Base-by-base conservation (phyloP, 2,888 invertebrate genomes). In the Conus canariensis region DNA sequence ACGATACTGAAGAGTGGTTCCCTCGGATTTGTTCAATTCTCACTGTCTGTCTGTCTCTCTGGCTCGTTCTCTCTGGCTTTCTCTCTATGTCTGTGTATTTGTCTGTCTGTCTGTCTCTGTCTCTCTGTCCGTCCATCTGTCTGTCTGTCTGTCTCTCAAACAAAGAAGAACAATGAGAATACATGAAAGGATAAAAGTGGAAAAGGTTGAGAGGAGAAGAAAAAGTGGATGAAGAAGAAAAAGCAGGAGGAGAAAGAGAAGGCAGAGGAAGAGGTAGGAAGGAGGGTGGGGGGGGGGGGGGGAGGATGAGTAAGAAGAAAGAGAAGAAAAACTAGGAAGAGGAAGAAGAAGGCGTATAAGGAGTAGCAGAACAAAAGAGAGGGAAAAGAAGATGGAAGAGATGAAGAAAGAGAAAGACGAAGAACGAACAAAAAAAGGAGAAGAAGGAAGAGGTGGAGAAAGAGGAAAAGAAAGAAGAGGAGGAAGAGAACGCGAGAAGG, bases 181-280 rank as follows among this genome's bases (percentile, higher is more conserved):
- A 45, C 45, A 45, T 45, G 74, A n/a, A 7, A n/a, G 74, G 74
- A n/a, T 5, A 74, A n/a, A 74, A 9, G n/a, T 5, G n/a, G 74
- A 74, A 10, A 74, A 3, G n/a, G 25, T 5, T 10, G n/a, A n/a
- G 74, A 74, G n/a, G n/a, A n/a, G n/a, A 8, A 74, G 74, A 9
- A n/a, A 74, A 7, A 74, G 74, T n/a, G 56, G 88, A 77, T 22
- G 77, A 77, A 56, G 87, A 87, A 67, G 70, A 70, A 70, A 8
- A 22, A 1, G n/a, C 12, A 70, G 70, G 19, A 70, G 70, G 19
- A 70, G 70, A 70, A 70, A 8, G 22, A 70, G n/a, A 22, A 70
- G n/a, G 8, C 8, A 8, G 19, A 70, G n/a, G 5, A 70, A 22
- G 22, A 70, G n/a, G 22, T 19, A 22, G 19, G 30, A 19, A 25